Conservation (phyloP, 2,888 invertebrate genomes). For the Nematopogon swammerdamellus region DNA sequence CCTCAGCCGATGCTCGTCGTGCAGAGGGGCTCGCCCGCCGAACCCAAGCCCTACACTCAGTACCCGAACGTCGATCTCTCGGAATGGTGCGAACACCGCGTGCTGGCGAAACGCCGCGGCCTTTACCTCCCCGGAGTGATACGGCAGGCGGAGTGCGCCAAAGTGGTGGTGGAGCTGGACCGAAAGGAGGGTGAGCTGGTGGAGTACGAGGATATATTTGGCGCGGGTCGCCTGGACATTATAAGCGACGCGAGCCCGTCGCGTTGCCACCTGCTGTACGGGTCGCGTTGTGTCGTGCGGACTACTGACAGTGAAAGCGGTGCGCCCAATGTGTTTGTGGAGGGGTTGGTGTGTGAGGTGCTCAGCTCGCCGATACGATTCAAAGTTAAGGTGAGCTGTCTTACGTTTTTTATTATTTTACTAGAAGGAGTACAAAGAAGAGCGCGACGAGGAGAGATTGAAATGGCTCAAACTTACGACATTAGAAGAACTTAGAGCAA, state of each 20-base stretch:
- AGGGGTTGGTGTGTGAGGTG: slow-evolving; percentile 70
- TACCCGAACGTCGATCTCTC: slow-evolving; percentile 77
- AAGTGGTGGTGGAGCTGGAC: slow-evolving; percentile 81
- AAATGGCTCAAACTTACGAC: no score
- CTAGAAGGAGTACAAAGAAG: no score
- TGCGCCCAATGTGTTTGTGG: slow-evolving; percentile 75
- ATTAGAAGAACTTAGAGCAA: no score
- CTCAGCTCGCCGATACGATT: slow-evolving; percentile 46
- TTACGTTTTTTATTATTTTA: slow-evolving; percentile 4
- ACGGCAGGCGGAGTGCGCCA: slow-evolving; percentile 65
- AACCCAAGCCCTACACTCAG: slow-evolving; percentile 42
- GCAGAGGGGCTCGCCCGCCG: slow-evolving; percentile 51
- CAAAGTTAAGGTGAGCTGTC: slow-evolving; percentile 39
- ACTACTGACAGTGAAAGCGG: slow-evolving; percentile 59
- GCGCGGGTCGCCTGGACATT: slow-evolving; percentile 77
- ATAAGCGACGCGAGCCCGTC: slow-evolving; percentile 92
- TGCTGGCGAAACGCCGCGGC: slow-evolving; percentile 81
- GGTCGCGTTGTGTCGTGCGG: slow-evolving; percentile 78
- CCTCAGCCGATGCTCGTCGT: slow-evolving; percentile 38
- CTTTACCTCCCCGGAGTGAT: slow-evolving; percentile 88
- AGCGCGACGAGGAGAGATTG: no score
- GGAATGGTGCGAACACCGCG: slow-evolving; percentile 92
- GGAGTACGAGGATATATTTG: slow-evolving; percentile 75
- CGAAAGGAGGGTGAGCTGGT: slow-evolving; percentile 67
- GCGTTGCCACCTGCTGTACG: slow-evolving; percentile 73